Evolutionary conservation across 2,888 invertebrate genomes (phyloP), one percentile per base, ranked within the genome.

Genomic region (Polyploca ridens): DNA sequence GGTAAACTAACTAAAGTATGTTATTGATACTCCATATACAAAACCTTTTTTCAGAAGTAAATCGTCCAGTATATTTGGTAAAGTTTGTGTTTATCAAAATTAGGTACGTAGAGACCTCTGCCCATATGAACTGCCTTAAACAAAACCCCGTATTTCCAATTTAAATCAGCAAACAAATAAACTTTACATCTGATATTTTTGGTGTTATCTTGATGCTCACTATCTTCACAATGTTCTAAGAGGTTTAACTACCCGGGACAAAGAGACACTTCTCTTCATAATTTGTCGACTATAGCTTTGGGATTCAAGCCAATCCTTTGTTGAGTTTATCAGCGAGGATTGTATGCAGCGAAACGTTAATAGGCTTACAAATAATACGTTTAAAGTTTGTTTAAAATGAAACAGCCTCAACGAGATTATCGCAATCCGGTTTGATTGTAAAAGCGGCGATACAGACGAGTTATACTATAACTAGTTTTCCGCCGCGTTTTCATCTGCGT

Each of bases 341-440:
- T 54, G 54, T 54, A 54, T 54, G 54, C 54, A 54, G 16, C 54
- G 16, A 54, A 54, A 54, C 54, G 54, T 54, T 54, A 54, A 54
- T 54, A 54, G 54, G 54, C 54, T 54, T 54, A 54, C n/a, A 54
- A 19, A 54, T 54, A 54, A 8, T 8, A 16, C 54, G 19, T 19
- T 19, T 54, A 19, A 54, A 54, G 8, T 54, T 54, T 54, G 54
- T 54, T 54, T 54, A 54, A 54, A 54, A 54, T 54, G 19, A 54
- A 54, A 54, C 19, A 19, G 54, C 19, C 54, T 19, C 19, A 54
- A 54, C 7, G 54, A 19, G 54, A 54, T 54, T 54, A 54, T 19
- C 54, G 54, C 19, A 10, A 46, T 54, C 19, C 54, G n/a, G 54
- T 19, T 19, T 54, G 54, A 54, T 54, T 54, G 54, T 54, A 19